Conservation (phyloP, 1,140 invertebrate species). For the Melanaphis sacchari region DNA sequence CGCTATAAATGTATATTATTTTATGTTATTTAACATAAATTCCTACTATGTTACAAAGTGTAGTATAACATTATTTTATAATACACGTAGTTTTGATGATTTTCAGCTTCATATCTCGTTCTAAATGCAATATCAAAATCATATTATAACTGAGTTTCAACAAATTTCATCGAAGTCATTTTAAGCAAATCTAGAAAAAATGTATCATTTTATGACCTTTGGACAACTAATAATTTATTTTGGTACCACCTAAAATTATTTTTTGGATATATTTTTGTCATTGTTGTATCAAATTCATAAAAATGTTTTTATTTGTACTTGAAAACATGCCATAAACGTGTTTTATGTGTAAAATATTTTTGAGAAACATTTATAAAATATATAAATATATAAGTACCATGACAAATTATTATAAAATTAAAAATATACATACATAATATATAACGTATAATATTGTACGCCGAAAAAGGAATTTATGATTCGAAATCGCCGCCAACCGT, state of each 20-base stretch:
- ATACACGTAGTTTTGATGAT: background rate
- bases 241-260: background rate
- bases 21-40: background rate
- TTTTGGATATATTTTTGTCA: background rate
- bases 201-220: background rate
- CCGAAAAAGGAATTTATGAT: slow-evolving; percentile 1
- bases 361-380: background rate
- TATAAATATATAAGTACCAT: background rate
- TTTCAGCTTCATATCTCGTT: background rate
- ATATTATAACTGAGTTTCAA: background rate
- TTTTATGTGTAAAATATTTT: background rate
- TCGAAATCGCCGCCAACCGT: background rate
- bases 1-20: background rate
- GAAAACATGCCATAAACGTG: background rate
- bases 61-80: background rate
- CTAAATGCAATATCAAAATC: background rate
- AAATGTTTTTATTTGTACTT: background rate
- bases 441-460: background rate
- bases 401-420: background rate
- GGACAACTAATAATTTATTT: background rate
- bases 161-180: background rate
- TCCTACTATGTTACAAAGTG: background rate
- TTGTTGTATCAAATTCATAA: background rate
- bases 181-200: background rate
- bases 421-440: background rate